Base-by-base conservation (phyloP, 2,888 invertebrate genomes). In the Gibbula magus region DNA sequence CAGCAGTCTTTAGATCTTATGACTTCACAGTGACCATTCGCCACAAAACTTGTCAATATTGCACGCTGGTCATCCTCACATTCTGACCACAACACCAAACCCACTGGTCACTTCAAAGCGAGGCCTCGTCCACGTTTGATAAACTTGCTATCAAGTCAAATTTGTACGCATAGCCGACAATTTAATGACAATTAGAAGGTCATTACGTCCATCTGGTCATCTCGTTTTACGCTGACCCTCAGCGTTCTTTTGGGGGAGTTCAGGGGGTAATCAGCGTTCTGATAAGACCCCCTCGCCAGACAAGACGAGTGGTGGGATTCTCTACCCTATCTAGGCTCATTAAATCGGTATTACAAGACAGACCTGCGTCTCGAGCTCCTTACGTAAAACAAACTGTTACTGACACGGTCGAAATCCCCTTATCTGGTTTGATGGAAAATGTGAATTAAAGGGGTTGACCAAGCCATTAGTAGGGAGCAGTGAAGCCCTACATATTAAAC, bases 361-460 rank as follows among this genome's bases (percentile, higher is more conserved):
- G 20, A 20, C 8, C 4, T 20, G 18, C 20, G 70, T 10, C 16
- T 39, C 25, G 20, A 45, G 13, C 4, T 8, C 10, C 70, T 70
- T 70, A 70, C 70, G 70, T 70, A 70, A 70, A 70, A 25, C n/a
- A 70, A 70, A 70, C 70, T 70, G 70, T 35, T 70, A 70, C 29
- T 70, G 70, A 70, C 70, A 70, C 70, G 70, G n/a, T 35, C 35
- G 25, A 70, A 70, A 70, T 70, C 70, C 70, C 18, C 39, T 70
- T 70, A 70, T 70, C 70, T 16, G 16, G 10, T 10, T 70, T 35
- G 32, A 32, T 20, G 39, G 70, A 20, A 35, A 70, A 39, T 70
- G 29, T 18, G 70, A n/a, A 70, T 70, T 70, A 70, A 35, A 70
- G n/a, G n/a, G 70, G 8, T 16, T 16, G 39, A 32, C 35, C 70